Percentiles rank a stretch among this genome's conserved stretches.
Evolutionary conservation across 2,113 vertebrate species (phyloP).

Genomic region (Neodontobutis hainanensis): DNA sequence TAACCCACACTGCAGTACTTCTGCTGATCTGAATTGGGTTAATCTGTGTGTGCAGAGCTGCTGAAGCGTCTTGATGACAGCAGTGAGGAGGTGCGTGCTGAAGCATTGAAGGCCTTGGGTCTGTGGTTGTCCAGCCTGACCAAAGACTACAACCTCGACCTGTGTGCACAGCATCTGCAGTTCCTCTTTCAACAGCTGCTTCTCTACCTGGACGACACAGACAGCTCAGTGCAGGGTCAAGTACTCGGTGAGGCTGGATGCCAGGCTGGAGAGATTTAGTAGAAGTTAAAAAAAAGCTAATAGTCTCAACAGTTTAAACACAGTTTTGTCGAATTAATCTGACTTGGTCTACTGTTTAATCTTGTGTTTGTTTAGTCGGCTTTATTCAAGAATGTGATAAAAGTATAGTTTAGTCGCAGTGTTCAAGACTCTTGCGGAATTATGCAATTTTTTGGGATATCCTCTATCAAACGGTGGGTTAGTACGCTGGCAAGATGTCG

Average conservation of each 20-base stretch:
- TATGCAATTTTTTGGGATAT: slow-evolving; percentile 31
- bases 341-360: too few species aligned
- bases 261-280: neutral
- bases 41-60: slow-evolving; percentile 77
- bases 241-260: slow-evolving; percentile 82
- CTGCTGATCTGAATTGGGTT: neutral
- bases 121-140: slow-evolving; percentile 84
- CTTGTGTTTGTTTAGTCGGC: too few species aligned
- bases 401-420: slow-evolving; percentile 14
- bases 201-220: slow-evolving; percentile 88
- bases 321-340: too few species aligned
- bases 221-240: slow-evolving; percentile 79
- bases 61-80: slow-evolving; percentile 91
- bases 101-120: slow-evolving; percentile 79
- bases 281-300: too few species aligned
- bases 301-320: too few species aligned
- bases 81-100: slow-evolving; percentile 82
- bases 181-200: slow-evolving; percentile 89
- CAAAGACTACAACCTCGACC: slow-evolving; percentile 63
- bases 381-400: slow-evolving; percentile 8
- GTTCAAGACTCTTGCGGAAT: slow-evolving; percentile 14
- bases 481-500: slow-evolving; percentile 34
- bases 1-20: neutral
- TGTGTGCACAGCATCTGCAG: slow-evolving; percentile 78
- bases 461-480: slow-evolving; percentile 37